Evolutionary conservation across 2,113 vertebrate genomes (phyloP).

Genomic region (Rhynchopsitta pachyrhyncha): DNA sequence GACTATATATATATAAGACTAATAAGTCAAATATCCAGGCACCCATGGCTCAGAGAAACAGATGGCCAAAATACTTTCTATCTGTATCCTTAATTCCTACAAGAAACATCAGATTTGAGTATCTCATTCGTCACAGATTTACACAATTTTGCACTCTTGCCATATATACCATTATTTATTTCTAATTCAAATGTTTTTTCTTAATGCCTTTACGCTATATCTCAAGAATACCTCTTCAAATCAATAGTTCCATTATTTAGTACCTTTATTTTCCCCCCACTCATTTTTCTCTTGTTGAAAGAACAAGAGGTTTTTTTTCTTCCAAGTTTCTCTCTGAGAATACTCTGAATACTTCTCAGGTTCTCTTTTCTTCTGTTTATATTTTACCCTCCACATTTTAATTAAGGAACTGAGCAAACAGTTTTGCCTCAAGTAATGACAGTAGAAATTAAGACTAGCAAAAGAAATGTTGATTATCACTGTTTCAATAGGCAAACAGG

Average conservation of each 20-base stretch:
- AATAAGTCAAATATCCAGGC: background rate
- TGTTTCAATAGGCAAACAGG: background rate
- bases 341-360: background rate
- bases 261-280: background rate
- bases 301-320: background rate
- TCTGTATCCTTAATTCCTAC: background rate
- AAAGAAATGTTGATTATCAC: background rate
- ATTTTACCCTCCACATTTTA: background rate
- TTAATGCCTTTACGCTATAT: background rate
- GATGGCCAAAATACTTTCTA: background rate
- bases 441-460: background rate
- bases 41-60: background rate
- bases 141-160: background rate
- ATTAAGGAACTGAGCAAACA: background rate
- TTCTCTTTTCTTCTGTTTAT: background rate
- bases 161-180: background rate
- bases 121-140: background rate
- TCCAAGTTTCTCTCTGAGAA: background rate
- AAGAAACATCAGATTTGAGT: background rate
- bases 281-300: background rate
- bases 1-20: background rate
- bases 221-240: background rate
- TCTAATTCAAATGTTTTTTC: background rate
- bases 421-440: background rate
- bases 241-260: background rate